Evolutionary conservation across 2,888 invertebrate genomes (phyloP).

Genomic region (Ischnus inquisitorius): DNA sequence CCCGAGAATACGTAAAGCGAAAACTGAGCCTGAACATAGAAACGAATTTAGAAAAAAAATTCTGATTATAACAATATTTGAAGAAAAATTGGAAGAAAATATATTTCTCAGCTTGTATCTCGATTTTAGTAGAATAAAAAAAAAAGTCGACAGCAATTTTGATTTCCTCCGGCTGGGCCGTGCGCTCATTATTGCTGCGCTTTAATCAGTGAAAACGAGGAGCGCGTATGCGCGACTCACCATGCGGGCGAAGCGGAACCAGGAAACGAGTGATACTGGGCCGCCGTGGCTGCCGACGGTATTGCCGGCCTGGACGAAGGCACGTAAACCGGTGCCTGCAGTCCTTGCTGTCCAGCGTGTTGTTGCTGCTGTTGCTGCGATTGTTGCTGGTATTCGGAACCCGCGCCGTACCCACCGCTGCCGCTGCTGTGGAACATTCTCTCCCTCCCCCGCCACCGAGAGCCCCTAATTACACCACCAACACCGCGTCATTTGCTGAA

Average conservation of each 20-base stretch:
- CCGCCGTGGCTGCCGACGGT: slow-evolving; percentile 86
- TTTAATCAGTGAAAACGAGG: slow-evolving; percentile 33
- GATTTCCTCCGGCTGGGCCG: neutral
- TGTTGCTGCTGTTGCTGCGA: slow-evolving; percentile 84
- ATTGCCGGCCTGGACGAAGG: slow-evolving; percentile 88
- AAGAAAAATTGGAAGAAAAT: too few species aligned
- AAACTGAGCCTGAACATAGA: too few species aligned
- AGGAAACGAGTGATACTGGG: slow-evolving; percentile 85
- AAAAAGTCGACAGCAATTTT: neutral
- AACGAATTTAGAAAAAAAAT: too few species aligned
- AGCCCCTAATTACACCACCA: slow-evolving; percentile 65
- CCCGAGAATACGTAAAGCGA: too few species aligned
- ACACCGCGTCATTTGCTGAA: slow-evolving; percentile 77
- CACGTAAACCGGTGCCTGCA: slow-evolving; percentile 89
- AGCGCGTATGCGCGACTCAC: slow-evolving; percentile 71
- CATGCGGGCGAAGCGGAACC: slow-evolving; percentile 83
- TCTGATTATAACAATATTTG: too few species aligned
- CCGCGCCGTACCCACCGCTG: slow-evolving; percentile 83
- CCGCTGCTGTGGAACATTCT: slow-evolving; percentile 85
- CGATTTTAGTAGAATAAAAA: too few species aligned
- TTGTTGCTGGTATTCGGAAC: slow-evolving; percentile 84
- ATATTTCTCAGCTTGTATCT: too few species aligned
- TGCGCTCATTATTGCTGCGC: neutral
- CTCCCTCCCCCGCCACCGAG: slow-evolving; percentile 65
- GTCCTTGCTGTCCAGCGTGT: slow-evolving; percentile 81